A percentile compares a stretch with the other conserved stretches of the same genome.
Evolutionary conservation across 2,113 vertebrate species (phyloP).

Genomic region (Calypte anna): DNA sequence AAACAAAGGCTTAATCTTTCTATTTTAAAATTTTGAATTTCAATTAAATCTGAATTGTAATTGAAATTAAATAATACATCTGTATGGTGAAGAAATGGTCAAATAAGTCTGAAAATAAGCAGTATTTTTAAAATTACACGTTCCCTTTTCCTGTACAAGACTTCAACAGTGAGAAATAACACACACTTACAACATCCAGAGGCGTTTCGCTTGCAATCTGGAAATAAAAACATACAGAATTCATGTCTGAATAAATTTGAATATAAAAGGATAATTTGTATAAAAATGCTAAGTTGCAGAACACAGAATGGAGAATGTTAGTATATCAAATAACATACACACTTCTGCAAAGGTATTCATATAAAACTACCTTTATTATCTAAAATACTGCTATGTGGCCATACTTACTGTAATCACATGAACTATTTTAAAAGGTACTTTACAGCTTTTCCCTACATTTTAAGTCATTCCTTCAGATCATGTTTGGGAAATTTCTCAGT

Average conservation of each 20-base stretch:
- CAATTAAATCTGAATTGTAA: not conserved
- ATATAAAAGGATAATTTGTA: slow-evolving; percentile 15
- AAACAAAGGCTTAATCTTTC: not conserved
- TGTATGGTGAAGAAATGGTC: not conserved
- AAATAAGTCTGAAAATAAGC: not conserved
- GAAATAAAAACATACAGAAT: slow-evolving; percentile 62
- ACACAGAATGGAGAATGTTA: not conserved
- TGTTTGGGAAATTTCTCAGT: not conserved
- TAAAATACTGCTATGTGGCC: not conserved
- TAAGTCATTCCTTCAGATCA: not conserved
- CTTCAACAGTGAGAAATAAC: not conserved
- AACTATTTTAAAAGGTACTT: not conserved
- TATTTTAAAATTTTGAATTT: not conserved
- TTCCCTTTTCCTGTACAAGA: not conserved
- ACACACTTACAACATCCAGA: slow-evolving; percentile 94
- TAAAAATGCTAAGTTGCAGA: not conserved
- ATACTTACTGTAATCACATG: not conserved
- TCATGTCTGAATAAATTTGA: slow-evolving; percentile 3
- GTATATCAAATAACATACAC: not conserved
- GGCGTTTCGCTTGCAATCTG: slow-evolving; percentile 98
- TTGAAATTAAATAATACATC: not conserved
- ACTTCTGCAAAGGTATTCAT: not conserved
- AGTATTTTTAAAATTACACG: not conserved
- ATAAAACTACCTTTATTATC: not conserved
- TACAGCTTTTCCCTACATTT: not conserved